Percentiles rank a stretch among this genome's conserved stretches.
Conservation (phyloP, 1,140 invertebrate genomes). For the Trichonephila clavipes region DNA sequence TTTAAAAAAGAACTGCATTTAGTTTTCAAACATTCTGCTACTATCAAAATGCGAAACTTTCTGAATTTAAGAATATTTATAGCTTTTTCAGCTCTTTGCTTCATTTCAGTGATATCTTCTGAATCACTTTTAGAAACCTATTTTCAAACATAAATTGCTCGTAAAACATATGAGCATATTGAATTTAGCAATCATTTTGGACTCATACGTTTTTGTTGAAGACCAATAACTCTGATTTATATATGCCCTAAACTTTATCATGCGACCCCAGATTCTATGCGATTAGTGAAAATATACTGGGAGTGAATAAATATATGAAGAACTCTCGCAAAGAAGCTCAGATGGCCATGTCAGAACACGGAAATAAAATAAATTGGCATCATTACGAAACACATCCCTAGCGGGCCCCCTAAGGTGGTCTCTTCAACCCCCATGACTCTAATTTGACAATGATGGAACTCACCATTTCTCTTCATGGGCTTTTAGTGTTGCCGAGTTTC, state of each 20-base stretch:
- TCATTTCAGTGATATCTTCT: no score
- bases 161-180: no score
- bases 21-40: no score
- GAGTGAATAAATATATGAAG: constrained; percentile 14
- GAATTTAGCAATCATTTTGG: no score
- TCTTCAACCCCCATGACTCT: constrained; percentile 1
- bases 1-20: no score
- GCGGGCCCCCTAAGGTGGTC: constrained; percentile 24
- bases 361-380: constrained; percentile 31
- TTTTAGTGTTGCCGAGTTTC: not conserved
- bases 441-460: constrained; percentile 31
- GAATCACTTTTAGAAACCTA: no score
- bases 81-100: no score
- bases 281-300: not conserved
- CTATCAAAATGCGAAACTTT: no score
- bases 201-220: not conserved
- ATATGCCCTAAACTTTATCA: not conserved
- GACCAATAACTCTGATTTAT: not conserved
- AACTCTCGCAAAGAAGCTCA: constrained; percentile 5
- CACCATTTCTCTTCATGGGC: not conserved
- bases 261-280: not conserved
- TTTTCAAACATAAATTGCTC: no score
- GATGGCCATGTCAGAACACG: constrained; percentile 20
- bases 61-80: no score
- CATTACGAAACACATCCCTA: constrained; percentile 32